Conservation (phyloP, 2,797 vertebrate species). For the Spea hammondii region DNA sequence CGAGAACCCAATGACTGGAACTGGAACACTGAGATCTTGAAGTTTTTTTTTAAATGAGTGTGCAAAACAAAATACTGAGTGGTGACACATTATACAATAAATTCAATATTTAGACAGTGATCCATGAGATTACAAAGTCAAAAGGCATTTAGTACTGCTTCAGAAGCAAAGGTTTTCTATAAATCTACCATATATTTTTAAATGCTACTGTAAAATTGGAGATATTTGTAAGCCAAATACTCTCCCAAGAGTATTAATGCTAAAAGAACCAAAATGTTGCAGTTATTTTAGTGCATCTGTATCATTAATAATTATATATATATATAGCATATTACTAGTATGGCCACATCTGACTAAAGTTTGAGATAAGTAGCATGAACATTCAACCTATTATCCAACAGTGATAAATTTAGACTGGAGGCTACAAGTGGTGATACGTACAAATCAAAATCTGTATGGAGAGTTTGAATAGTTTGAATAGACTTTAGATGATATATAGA, state of each 20-base stretch:
- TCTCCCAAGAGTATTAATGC: not conserved
- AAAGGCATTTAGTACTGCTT: not conserved
- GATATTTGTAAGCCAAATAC: not conserved
- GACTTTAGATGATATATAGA: too few species aligned
- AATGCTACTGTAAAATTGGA: not conserved
- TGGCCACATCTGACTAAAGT: too few species aligned
- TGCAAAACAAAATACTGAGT: not conserved
- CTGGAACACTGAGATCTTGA: conserved; percentile 1
- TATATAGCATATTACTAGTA: too few species aligned
- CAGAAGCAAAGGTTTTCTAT: not conserved
- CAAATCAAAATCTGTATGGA: too few species aligned
- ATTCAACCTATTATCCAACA: too few species aligned
- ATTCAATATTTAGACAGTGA: conserved; percentile 10
- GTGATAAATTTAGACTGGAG: too few species aligned
- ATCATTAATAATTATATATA: too few species aligned
- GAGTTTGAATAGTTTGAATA: too few species aligned
- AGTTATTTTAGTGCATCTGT: too few species aligned
- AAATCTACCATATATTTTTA: not conserved
- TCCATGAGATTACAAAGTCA: conserved; percentile 17
- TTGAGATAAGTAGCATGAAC: too few species aligned
- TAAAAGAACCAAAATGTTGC: too few species aligned
- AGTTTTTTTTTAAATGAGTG: conserved; percentile 11
- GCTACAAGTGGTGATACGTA: too few species aligned
- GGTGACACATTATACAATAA: conserved; percentile 8
- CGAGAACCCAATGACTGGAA: conserved; percentile 4